These are phyloP conservation scores for Psylliodes chrysocephalus DNA, from an alignment of 2,888 invertebrate species.

Conservation along the genomic window DNA sequence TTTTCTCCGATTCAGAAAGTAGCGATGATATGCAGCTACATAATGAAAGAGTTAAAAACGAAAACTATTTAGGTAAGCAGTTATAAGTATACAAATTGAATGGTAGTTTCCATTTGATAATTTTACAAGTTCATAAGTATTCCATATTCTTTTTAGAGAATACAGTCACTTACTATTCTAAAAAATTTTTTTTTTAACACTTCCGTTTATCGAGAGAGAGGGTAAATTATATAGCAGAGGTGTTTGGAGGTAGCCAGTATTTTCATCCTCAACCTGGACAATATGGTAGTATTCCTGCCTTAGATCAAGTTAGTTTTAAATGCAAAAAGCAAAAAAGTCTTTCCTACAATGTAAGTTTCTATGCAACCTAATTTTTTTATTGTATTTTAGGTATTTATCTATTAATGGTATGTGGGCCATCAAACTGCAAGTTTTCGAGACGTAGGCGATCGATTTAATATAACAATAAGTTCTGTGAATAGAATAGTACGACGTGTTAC, in stretches of 20 bases:
- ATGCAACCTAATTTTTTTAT: background rate
- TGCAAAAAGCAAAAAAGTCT: background rate
- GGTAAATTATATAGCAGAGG: background rate
- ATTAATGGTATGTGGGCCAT: slow-evolving; percentile 3
- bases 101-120: too few species aligned
- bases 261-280: background rate
- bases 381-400: background rate
- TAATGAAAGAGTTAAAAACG: too few species aligned
- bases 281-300: background rate
- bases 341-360: background rate
- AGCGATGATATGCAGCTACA: too few species aligned
- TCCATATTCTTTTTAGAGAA: too few species aligned
- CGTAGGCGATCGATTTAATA: slow-evolving; percentile 40
- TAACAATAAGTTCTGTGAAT: slow-evolving; percentile 37
- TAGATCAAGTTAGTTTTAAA: background rate
- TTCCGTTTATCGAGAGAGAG: background rate
- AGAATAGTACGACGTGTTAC: slow-evolving; percentile 38
- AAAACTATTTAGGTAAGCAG: too few species aligned
- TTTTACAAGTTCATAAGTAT: too few species aligned
- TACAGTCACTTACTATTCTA: background rate
- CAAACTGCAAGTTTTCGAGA: too few species aligned
- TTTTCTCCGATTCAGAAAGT: too few species aligned
- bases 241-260: background rate
- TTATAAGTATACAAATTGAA: too few species aligned
- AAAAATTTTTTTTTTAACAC: background rate